A percentile compares a stretch with the other conserved stretches of the same genome.
phyloP scores from a whole-genome alignment of 2,888 invertebrate species.

The Mythimna impura region DNA sequence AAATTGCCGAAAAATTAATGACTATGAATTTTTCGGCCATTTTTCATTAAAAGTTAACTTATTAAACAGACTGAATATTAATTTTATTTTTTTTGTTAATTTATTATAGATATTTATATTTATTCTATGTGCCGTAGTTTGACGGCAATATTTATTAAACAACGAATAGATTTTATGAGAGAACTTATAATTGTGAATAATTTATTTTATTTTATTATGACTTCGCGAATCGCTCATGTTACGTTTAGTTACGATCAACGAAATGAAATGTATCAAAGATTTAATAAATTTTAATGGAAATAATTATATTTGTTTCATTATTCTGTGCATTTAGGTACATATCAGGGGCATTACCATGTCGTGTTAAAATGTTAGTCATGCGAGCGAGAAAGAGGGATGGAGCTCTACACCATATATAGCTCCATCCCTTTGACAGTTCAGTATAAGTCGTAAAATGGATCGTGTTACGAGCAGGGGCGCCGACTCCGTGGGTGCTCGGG shows the following conservation, averaged over 20 bases:
- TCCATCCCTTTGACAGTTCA: no score
- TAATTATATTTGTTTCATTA: constrained; percentile 16
- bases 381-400: no score
- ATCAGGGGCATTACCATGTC: no score
- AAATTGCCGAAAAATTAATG: constrained; percentile 81
- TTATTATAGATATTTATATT: constrained; percentile 79
- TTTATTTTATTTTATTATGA: constrained; percentile 60
- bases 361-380: no score
- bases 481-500: no score
- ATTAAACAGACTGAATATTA: constrained; percentile 82
- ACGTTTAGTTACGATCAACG: constrained; percentile 69
- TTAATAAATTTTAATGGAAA: constrained; percentile 68
- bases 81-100: constrained; percentile 77
- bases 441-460: no score
- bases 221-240: constrained; percentile 62
- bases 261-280: constrained; percentile 72
- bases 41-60: constrained; percentile 74
- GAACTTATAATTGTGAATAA: constrained; percentile 62
- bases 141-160: constrained; percentile 53
- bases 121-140: constrained; percentile 58
- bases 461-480: no score
- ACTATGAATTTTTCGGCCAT: constrained; percentile 79
- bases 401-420: no score
- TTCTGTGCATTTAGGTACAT: neutral
- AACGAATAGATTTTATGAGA: constrained; percentile 50